A percentile compares a stretch with the other conserved stretches of the same genome.
These are phyloP conservation scores for Malacoctenus gilli DNA, from an alignment of 2,797 vertebrate genomes.

Conservation along the genomic window DNA sequence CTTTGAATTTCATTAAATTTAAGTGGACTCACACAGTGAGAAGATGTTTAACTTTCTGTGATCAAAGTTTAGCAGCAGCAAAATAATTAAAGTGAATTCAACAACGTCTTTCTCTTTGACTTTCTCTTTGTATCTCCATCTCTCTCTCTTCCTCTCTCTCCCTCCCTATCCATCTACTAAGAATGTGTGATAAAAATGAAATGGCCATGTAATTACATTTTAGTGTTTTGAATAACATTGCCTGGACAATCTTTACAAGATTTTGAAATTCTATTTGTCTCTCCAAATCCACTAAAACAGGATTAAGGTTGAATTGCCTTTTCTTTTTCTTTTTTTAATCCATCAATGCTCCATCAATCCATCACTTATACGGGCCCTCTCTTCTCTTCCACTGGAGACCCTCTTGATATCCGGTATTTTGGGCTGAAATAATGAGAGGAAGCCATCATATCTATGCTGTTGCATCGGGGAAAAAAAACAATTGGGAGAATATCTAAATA, in stretches of 20 bases:
- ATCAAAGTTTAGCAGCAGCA: neutral
- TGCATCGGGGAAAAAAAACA: slow-evolving; percentile 33
- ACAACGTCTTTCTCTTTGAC: neutral
- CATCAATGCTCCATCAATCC: slow-evolving; percentile 34
- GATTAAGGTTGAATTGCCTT: slow-evolving; percentile 45
- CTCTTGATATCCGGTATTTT: slow-evolving; percentile 34
- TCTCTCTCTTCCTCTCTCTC: slow-evolving; percentile 8
- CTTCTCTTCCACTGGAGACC: slow-evolving; percentile 38
- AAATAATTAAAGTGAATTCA: neutral
- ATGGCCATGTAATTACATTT: slow-evolving; percentile 48
- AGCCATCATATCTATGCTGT: slow-evolving; percentile 15
- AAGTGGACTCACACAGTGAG: neutral
- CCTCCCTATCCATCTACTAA: neutral
- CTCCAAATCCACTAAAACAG: slow-evolving; percentile 47
- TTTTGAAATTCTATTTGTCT: slow-evolving; percentile 36
- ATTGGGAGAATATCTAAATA: slow-evolving; percentile 48
- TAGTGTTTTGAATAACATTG: slow-evolving; percentile 36
- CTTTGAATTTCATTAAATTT: neutral
- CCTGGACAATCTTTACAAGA: slow-evolving; percentile 45
- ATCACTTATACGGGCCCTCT: slow-evolving; percentile 44
- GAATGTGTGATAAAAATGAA: slow-evolving; percentile 37
- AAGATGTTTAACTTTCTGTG: neutral
- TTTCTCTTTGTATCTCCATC: neutral
- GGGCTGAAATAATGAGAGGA: slow-evolving; percentile 32
- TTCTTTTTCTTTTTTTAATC: too few species aligned